Evolutionary conservation across 2,113 vertebrate genomes (phyloP).

Genomic region (Nothocercus nigrocapillus): DNA sequence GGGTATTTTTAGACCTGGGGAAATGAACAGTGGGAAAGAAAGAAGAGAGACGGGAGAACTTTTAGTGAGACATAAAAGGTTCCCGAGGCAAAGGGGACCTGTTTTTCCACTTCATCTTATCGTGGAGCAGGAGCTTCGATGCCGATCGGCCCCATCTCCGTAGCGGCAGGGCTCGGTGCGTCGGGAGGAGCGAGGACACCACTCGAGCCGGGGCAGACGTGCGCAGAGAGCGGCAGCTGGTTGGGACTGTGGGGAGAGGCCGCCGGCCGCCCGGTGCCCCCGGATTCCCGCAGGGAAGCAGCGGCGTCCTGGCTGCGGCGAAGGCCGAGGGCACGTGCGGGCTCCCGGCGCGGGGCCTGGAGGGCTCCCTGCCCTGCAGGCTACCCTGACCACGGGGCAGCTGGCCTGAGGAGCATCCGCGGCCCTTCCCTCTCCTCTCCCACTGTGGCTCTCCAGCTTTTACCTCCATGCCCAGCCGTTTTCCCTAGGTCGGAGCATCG

Average conservation of each 20-base stretch:
- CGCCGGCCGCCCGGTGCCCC: background rate
- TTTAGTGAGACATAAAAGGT: background rate
- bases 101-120: background rate
- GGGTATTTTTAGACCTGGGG: constrained; percentile 60
- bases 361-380: too few relatives aligned
- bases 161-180: too few relatives aligned
- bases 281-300: too few relatives aligned
- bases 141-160: background rate
- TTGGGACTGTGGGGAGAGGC: background rate
- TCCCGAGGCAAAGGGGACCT: accelerated
- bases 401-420: too few relatives aligned
- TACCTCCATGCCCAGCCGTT: background rate
- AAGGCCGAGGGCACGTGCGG: too few relatives aligned
- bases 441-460: too few relatives aligned
- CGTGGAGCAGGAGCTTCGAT: background rate
- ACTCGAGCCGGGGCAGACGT: background rate
- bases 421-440: too few relatives aligned
- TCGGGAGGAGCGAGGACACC: background rate
- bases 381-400: too few relatives aligned
- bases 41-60: background rate
- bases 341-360: background rate
- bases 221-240: background rate
- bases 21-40: background rate
- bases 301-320: too few relatives aligned
- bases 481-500: background rate